Conservation (phyloP, 92 coral and sea anemone species). For the Epizoanthus rinbou region DNA sequence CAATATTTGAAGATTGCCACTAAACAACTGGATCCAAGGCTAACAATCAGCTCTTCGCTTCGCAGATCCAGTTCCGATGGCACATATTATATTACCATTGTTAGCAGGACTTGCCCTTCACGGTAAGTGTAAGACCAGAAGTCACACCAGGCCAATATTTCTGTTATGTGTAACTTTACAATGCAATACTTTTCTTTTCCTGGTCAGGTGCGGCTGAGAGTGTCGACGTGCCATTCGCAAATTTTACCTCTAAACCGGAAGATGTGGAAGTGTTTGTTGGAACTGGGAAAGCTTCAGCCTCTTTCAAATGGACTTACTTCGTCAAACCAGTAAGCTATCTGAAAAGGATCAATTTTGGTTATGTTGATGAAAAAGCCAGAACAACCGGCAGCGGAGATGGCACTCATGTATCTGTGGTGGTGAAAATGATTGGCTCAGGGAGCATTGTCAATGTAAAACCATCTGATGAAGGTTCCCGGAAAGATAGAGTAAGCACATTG, state of each 20-base stretch:
- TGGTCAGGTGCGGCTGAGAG: constrained; percentile 4
- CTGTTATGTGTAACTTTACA: neutral
- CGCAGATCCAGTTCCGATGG: constrained; percentile 19
- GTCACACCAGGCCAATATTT: neutral
- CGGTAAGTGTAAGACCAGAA: constrained; percentile 12
- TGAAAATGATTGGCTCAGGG: neutral
- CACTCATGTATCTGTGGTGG: neutral
- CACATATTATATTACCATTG: constrained; percentile 1
- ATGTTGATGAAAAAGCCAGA: neutral
- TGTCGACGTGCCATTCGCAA: constrained; percentile 5
- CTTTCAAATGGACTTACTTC: constrained; percentile 27
- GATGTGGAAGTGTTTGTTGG: constrained; percentile 5
- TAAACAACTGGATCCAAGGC: neutral
- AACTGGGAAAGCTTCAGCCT: constrained; percentile 17
- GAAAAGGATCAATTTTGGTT: constrained; percentile 14
- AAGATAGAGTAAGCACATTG: neutral
- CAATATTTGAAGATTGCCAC: neutral
- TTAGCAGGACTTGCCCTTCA: neutral
- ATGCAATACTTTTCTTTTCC: neutral
- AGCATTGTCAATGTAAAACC: neutral
- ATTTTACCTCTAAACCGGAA: constrained; percentile 33
- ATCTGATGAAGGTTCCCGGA: neutral
- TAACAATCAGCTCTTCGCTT: neutral
- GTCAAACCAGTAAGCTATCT: neutral
- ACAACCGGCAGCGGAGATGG: too few relatives aligned